Evolutionary conservation across 30 jellyfish, hydroid and myxozoan genomes (phyloP), one percentile per base, ranked within the genome.

Genomic region (Hydra vulgaris): DNA sequence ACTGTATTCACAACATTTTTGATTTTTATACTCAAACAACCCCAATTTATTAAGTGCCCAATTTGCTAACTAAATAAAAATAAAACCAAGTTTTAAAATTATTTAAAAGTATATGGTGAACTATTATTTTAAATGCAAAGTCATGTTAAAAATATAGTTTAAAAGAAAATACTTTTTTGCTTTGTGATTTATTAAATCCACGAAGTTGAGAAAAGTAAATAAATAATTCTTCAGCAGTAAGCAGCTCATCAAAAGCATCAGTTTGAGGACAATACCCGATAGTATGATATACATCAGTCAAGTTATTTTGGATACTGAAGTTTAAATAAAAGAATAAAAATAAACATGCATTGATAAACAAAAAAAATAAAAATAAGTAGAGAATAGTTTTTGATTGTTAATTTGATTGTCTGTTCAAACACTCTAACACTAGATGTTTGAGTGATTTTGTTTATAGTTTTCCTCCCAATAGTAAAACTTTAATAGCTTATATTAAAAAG

Each of bases 241-340:
- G 75, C 73, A 90, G 69, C 40, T 84, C 94, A 71, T 90, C 97
- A 0, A 90, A 71, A 1, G 97, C 97, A 72, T 90, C 97, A 55
- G 85, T 81, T 68, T 90, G 97, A 8, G 97, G 97, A 79, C 97
- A 90, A 70, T 90, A 90, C 8, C 95, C 96, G 71, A 89, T 74
- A 22, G 82, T 86, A 12, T 66, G 66, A n/a, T 89, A 81, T 4
- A 91, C 96, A 53, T 71, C 66, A 70, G 85, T 84, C 81, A 89
- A 72, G 70, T 89, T 86, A 21, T 81, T 71, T 69, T 87, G 80
- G 21, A 85, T 80, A 84, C 96, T 89, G 69, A 69, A 71, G 61
- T 78, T 40, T 5, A 40, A 40, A 40, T 40, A 12, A 40, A 40
- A 40, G 61, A 40, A 40, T n/a, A n/a, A n/a, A n/a, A n/a, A n/a